Evolutionary conservation across 2,888 invertebrate species (phyloP).

Genomic region (Thereva unica): DNA sequence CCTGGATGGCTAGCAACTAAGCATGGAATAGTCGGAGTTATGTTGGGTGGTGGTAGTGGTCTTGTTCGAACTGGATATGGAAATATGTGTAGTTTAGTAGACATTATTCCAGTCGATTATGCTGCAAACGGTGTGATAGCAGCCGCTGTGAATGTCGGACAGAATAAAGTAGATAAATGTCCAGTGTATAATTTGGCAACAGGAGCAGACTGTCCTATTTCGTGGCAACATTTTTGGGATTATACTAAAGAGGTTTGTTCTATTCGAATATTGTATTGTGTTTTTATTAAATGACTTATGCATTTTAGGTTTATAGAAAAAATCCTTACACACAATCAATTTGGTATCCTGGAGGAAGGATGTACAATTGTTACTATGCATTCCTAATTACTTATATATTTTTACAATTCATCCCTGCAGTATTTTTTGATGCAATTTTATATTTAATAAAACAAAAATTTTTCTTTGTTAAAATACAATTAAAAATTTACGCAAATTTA

Average conservation of each 20-base stretch:
- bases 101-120: slow-evolving; percentile 63
- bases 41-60: slow-evolving; percentile 57
- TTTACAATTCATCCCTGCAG: slow-evolving; percentile 63
- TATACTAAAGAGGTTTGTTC: slow-evolving; percentile 46
- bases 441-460: slow-evolving; percentile 46
- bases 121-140: slow-evolving; percentile 61
- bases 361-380: slow-evolving; percentile 52
- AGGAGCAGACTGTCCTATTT: slow-evolving; percentile 62
- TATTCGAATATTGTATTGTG: background rate
- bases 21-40: slow-evolving; percentile 61
- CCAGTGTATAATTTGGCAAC: slow-evolving; percentile 64
- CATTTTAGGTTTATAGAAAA: slow-evolving; percentile 44
- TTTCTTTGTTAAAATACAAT: slow-evolving; percentile 28
- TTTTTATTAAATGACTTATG: background rate
- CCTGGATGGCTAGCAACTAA: slow-evolving; percentile 63
- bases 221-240: slow-evolving; percentile 61
- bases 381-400: slow-evolving; percentile 60
- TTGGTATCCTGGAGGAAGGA: slow-evolving; percentile 55
- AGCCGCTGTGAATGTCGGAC: slow-evolving; percentile 56
- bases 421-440: slow-evolving; percentile 59
- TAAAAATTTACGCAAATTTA: slow-evolving; percentile 26
- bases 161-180: slow-evolving; percentile 48
- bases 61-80: slow-evolving; percentile 61
- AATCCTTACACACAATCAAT: slow-evolving; percentile 60
- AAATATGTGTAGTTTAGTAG: slow-evolving; percentile 57